phyloP scores from a whole-genome alignment of 2,113 vertebrate species.

The Brachyhypopomus gauderio region DNA sequence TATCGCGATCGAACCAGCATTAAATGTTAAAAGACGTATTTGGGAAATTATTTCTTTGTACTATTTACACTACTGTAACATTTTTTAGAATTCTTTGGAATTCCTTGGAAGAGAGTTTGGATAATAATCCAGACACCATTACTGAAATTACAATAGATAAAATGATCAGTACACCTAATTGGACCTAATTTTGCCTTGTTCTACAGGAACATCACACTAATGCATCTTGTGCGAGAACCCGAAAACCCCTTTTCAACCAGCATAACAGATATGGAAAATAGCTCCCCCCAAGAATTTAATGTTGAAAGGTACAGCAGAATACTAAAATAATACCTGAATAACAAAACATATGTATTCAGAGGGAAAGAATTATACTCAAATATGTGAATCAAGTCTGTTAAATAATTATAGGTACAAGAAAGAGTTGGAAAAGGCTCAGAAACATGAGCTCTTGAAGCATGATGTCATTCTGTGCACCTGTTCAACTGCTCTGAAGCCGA shows the following conservation, averaged over 20 bases:
- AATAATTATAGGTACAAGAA: constrained; percentile 67
- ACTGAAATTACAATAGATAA: too few relatives aligned
- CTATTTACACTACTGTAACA: too few relatives aligned
- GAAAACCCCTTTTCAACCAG: background rate
- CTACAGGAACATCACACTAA: constrained; percentile 42
- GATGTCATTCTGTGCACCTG: constrained; percentile 80
- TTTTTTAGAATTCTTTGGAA: too few relatives aligned
- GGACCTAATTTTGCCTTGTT: background rate
- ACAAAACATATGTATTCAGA: background rate
- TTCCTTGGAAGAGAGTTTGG: too few relatives aligned
- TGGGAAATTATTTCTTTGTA: too few relatives aligned
- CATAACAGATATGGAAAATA: background rate
- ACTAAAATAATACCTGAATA: background rate
- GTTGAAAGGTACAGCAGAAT: constrained; percentile 1
- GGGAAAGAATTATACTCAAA: background rate
- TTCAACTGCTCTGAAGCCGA: constrained; percentile 16
- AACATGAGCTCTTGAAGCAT: constrained; percentile 57
- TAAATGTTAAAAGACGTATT: too few relatives aligned
- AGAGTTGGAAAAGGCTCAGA: constrained; percentile 39
- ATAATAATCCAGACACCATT: too few relatives aligned
- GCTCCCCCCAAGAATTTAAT: background rate
- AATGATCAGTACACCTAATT: too few relatives aligned
- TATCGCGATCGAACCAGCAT: too few relatives aligned
- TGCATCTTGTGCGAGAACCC: constrained; percentile 36
- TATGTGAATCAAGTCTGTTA: background rate